Evolutionary conservation across 2,113 vertebrate genomes (phyloP).

Genomic region (Steatornis caripensis): DNA sequence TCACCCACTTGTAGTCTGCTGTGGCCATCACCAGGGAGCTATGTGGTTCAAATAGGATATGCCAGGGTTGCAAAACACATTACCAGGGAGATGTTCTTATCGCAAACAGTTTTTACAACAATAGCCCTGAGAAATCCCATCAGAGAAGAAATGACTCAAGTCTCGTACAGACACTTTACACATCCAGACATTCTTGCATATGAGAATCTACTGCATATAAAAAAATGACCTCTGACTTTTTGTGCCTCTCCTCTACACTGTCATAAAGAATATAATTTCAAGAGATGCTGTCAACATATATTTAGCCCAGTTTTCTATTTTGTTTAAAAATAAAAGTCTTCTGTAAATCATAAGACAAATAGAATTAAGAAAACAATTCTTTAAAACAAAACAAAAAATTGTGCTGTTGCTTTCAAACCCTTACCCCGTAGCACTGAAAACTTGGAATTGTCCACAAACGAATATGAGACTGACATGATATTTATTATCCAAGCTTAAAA

Average conservation of each 20-base stretch:
- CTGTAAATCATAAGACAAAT: background rate
- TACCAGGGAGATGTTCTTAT: conserved; percentile 2
- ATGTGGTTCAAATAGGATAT: background rate
- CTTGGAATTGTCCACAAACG: conserved; percentile 61
- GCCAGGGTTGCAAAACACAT: background rate
- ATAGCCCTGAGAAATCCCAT: conserved; percentile 49
- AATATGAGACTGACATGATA: conserved; percentile 41
- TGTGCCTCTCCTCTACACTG: conserved; percentile 61
- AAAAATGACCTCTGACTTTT: conserved; percentile 66
- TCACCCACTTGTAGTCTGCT: background rate
- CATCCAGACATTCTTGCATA: conserved; percentile 53
- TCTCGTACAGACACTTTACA: conserved; percentile 28
- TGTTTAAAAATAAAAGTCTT: conserved; percentile 43
- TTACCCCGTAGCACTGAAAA: conserved; percentile 57
- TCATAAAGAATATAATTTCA: conserved; percentile 63
- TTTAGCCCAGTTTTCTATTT: conserved; percentile 37
- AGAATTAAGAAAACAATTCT: conserved; percentile 29
- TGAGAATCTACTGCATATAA: conserved; percentile 32
- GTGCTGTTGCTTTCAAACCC: conserved; percentile 39
- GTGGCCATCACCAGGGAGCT: background rate
- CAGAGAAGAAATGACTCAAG: conserved; percentile 33
- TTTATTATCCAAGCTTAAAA: conserved; percentile 64
- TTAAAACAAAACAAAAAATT: conserved; percentile 42
- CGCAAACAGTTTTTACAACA: conserved; percentile 18
- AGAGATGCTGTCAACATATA: conserved; percentile 63